Conservation (phyloP, 2,797 vertebrate genomes). For the Tenualosa thibaudeaui region DNA sequence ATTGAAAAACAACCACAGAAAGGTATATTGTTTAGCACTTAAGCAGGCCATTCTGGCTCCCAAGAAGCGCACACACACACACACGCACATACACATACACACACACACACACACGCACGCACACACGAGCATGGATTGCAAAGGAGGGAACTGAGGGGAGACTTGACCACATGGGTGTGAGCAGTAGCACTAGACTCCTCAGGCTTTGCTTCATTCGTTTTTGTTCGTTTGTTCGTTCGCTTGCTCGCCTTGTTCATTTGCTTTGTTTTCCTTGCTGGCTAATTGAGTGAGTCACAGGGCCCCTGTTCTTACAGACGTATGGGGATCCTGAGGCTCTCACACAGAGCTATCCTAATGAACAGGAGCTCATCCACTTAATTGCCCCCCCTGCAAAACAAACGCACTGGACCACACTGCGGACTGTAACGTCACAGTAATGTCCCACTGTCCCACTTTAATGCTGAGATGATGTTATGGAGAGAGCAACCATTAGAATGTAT, state of each 20-base stretch:
- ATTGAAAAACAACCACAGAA: conserved; percentile 2
- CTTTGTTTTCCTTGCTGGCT: background rate
- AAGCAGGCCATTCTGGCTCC: background rate
- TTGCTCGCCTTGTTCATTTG: background rate
- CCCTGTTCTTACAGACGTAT: background rate
- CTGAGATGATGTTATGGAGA: background rate
- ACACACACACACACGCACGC: background rate
- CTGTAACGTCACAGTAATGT: background rate
- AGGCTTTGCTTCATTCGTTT: background rate
- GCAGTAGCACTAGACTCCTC: background rate
- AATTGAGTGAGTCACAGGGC: background rate
- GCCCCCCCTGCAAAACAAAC: background rate
- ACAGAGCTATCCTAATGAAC: background rate
- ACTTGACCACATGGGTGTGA: background rate
- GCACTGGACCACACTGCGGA: background rate
- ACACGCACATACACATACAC: background rate
- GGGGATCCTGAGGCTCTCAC: background rate
- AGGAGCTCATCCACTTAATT: background rate
- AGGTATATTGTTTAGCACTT: background rate
- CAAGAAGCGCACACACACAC: background rate
- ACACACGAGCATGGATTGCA: background rate
- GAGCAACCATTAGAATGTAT: background rate
- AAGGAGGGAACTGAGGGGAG: background rate
- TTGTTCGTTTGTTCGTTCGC: background rate
- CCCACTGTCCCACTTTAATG: background rate